Percentiles rank a stretch among this genome's conserved stretches.
Conservation (phyloP, 1,140 invertebrate genomes). For the Nebria ingens region DNA sequence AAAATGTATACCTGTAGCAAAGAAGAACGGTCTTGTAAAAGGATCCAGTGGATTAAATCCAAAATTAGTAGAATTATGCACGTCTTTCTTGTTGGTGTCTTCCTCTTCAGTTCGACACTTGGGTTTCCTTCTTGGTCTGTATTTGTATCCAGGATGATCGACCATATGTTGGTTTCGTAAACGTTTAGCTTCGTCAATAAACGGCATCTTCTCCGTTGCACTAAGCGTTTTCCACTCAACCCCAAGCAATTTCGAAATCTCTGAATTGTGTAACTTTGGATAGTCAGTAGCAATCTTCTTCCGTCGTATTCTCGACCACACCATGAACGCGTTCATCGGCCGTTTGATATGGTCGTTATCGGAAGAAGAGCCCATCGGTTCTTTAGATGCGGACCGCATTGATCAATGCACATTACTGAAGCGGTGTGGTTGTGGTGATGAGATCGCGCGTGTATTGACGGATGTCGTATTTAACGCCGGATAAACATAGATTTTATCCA, state of each 20-base stretch:
- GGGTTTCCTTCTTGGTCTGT: slow-evolving; percentile 55
- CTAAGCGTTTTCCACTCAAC: slow-evolving; percentile 57
- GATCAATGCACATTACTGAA: slow-evolving; percentile 3
- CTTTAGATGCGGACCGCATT: slow-evolving; percentile 7
- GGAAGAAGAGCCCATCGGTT: too few relatives aligned
- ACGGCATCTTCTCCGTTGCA: slow-evolving; percentile 60
- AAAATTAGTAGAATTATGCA: neutral
- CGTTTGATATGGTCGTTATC: slow-evolving; percentile 44
- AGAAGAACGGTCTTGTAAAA: neutral
- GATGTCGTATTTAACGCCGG: slow-evolving; percentile 26
- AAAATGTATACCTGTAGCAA: neutral
- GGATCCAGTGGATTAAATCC: neutral
- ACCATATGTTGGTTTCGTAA: slow-evolving; percentile 63
- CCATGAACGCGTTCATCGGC: slow-evolving; percentile 64
- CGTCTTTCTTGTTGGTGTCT: neutral
- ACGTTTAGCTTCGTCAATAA: slow-evolving; percentile 73
- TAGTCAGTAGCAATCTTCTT: slow-evolving; percentile 70
- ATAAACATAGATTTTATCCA: slow-evolving; percentile 30
- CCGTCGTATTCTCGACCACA: slow-evolving; percentile 55
- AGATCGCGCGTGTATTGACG: slow-evolving; percentile 1
- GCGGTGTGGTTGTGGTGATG: slow-evolving; percentile 8
- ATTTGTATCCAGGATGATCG: slow-evolving; percentile 65
- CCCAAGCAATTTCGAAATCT: slow-evolving; percentile 62
- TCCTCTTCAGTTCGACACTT: slow-evolving; percentile 28
- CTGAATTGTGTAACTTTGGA: slow-evolving; percentile 70